Evolutionary conservation across 2,888 invertebrate species (phyloP).

Genomic region (Lacanobia wlatinum): DNA sequence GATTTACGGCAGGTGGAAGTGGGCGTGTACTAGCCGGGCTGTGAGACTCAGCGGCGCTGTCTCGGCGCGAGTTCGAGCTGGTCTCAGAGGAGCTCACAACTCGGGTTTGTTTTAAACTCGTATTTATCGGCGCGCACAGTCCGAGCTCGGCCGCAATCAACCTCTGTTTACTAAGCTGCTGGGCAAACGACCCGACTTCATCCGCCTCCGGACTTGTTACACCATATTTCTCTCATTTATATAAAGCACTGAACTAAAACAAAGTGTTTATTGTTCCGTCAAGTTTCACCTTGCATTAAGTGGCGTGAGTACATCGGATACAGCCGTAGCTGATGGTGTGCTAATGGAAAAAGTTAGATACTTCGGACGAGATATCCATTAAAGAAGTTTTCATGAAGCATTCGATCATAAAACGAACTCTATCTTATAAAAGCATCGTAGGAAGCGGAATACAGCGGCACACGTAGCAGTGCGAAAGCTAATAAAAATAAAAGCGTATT

Average conservation of each 20-base stretch:
- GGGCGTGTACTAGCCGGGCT: constrained; percentile 49
- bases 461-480: constrained; percentile 27
- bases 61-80: constrained; percentile 53
- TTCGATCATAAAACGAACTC: constrained; percentile 72
- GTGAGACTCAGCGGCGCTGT: constrained; percentile 56
- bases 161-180: constrained; percentile 65
- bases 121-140: constrained; percentile 72
- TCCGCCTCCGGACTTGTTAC: constrained; percentile 31
- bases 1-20: constrained; percentile 78
- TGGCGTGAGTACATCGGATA: constrained; percentile 25
- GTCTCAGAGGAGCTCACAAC: constrained; percentile 64
- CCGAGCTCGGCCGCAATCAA: constrained; percentile 67
- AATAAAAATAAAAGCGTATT: constrained; percentile 50
- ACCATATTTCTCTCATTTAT: constrained; percentile 49
- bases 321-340: constrained; percentile 34
- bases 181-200: constrained; percentile 47
- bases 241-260: constrained; percentile 32
- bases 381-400: constrained; percentile 62
- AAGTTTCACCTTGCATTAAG: constrained; percentile 40
- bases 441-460: constrained; percentile 18
- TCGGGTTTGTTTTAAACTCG: constrained; percentile 74
- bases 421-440: constrained; percentile 66
- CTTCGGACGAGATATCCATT: constrained; percentile 59
- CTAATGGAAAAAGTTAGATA: constrained; percentile 62
- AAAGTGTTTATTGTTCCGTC: constrained; percentile 33